phyloP scores from a whole-genome alignment of 2,113 vertebrate species.

The Epinephelus moara region DNA sequence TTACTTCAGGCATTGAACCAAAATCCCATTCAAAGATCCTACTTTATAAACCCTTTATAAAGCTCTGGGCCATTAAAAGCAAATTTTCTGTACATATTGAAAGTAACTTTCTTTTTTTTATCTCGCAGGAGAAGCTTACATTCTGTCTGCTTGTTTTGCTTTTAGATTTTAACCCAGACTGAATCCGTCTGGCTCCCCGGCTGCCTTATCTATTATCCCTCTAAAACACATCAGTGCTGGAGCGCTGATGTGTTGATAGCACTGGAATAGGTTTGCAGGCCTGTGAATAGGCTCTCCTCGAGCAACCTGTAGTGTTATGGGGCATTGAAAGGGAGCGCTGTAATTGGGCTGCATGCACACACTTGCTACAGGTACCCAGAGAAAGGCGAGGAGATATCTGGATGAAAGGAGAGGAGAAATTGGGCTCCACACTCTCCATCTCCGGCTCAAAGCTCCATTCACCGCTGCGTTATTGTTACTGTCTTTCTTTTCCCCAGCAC shows the following conservation, averaged over 20 bases:
- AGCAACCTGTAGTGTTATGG: conserved; percentile 37
- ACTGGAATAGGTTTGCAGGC: conserved; percentile 35
- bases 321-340: conserved; percentile 44
- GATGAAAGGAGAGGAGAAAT: conserved; percentile 62
- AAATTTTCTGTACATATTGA: neutral
- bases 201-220: conserved; percentile 36
- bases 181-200: conserved; percentile 6
- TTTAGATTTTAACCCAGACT: conserved; percentile 21
- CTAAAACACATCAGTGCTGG: conserved; percentile 38
- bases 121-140: neutral
- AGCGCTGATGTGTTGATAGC: conserved; percentile 52
- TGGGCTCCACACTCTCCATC: conserved; percentile 43
- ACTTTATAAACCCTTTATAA: neutral
- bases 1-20: too few relatives aligned
- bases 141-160: conserved; percentile 1
- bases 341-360: conserved; percentile 50
- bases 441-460: conserved; percentile 40
- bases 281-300: conserved; percentile 49
- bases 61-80: neutral
- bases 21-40: too few relatives aligned
- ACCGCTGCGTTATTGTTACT: conserved; percentile 34
- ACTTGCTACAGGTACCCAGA: conserved; percentile 36
- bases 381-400: conserved; percentile 27
- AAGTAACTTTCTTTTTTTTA: conserved; percentile 12
- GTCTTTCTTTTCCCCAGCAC: conserved; percentile 28